Evolutionary conservation across 2,888 invertebrate genomes (phyloP).

Genomic region (Harpalus rufipes): DNA sequence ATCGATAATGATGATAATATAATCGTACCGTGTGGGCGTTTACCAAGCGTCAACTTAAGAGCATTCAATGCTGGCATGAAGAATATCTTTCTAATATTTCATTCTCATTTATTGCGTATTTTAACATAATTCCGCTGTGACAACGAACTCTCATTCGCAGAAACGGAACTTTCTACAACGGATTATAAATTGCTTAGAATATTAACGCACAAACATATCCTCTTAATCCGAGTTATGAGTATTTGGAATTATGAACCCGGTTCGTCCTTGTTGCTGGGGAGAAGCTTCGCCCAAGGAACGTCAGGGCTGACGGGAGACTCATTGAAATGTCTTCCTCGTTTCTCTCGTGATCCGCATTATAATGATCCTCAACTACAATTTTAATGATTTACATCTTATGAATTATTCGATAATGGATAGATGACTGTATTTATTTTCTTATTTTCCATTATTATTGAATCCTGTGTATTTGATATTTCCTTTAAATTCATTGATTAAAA

Average conservation of each 20-base stretch:
- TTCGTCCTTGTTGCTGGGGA: not conserved
- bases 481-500: too few species aligned
- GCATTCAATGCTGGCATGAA: too few species aligned
- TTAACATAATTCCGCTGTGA: too few species aligned
- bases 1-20: too few species aligned
- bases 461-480: too few species aligned
- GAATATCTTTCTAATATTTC: too few species aligned
- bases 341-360: slow-evolving; percentile 14
- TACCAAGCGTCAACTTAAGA: too few species aligned
- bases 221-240: slow-evolving; percentile 15
- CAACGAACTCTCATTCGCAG: slow-evolving; percentile 18
- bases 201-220: slow-evolving; percentile 14
- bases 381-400: slow-evolving; percentile 10
- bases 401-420: not conserved
- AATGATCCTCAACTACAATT: not conserved
- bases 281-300: not conserved
- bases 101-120: too few species aligned
- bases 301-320: not conserved
- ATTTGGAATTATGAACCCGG: slow-evolving; percentile 7
- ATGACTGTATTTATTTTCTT: too few species aligned
- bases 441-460: too few species aligned
- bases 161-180: not conserved
- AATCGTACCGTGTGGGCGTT: too few species aligned
- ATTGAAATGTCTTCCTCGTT: not conserved
- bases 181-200: slow-evolving; percentile 29